Base-by-base conservation (phyloP, 2,888 invertebrate species). In the Callosobruchus maculatus region DNA sequence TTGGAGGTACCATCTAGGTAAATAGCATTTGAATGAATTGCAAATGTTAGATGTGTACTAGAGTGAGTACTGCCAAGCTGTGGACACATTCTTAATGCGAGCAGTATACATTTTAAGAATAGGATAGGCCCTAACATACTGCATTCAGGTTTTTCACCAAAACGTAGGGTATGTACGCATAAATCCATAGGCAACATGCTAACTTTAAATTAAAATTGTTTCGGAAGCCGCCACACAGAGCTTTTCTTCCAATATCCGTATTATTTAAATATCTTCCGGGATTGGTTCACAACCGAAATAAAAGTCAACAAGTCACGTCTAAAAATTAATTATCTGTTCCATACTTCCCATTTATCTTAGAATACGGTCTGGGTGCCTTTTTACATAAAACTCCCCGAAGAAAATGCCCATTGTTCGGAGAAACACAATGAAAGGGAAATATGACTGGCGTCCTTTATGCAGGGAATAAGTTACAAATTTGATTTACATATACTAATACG, bases 401-500 rank as follows among this genome's bases (percentile, higher is more conserved):
- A 77, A 73, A 77, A 78, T 76, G 67, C 74, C 81, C 80, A 82
- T 83, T 83, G 82, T 83, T 80, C 80, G 74, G 70, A 76, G 49
- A 49, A 78, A 76, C 77, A 81, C 80, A 82, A 81, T 82, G 81
- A 81, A 78, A 81, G 80, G 77, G 81, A 82, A 80, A 79, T 78
- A 82, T 82, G 82, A 82, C 82, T 82, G 78, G 82, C 80, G 78
- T 80, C 80, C 80, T 81, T 82, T 80, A 77, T 75, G 74, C 78
- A 76, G 76, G 79, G 81, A 81, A 82, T 81, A 80, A 77, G 79
- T 80, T 79, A 78, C 79, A 82, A 83, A 83, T 84, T 84, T 84
- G 83, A 84, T 84, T 84, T 84, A 84, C 84, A 84, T 84, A 83
- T 77, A 78, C 77, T 78, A 78, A 78, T 78, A 78, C 78, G 71